A percentile compares a stretch with the other conserved stretches of the same genome.
Evolutionary conservation across 2,113 vertebrate genomes (phyloP).

Genomic region (Pachyramphus minor): DNA sequence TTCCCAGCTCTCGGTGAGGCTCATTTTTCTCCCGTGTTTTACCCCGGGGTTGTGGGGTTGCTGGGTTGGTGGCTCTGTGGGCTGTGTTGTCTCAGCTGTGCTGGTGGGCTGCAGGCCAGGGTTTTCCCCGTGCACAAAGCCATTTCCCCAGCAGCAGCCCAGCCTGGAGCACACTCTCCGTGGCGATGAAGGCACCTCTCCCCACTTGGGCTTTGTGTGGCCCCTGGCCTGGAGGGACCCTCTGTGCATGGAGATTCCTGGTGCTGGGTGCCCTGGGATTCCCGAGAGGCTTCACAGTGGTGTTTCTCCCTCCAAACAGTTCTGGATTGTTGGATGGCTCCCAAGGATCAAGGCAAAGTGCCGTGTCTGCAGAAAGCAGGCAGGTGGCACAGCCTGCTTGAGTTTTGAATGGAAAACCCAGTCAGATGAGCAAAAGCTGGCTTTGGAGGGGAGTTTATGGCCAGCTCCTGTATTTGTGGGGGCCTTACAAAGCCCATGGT

Average conservation of each 20-base stretch:
- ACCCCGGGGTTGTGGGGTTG: not conserved
- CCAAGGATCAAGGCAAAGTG: not conserved
- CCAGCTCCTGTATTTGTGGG: not conserved
- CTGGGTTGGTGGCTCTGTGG: fast-evolving
- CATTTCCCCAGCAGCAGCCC: not conserved
- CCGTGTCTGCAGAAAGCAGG: not conserved
- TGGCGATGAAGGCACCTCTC: not conserved
- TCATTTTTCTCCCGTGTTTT: not conserved
- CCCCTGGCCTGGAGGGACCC: fast-evolving
- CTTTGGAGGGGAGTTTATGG: not conserved
- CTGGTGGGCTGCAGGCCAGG: not conserved
- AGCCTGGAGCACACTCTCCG: not conserved
- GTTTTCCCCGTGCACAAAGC: not conserved
- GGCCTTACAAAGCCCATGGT: fast-evolving
- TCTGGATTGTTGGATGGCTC: not conserved
- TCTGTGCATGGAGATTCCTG: fast-evolving
- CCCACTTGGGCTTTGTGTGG: fast-evolving
- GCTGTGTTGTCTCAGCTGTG: fast-evolving
- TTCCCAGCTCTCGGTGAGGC: not conserved
- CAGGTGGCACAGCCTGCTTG: slow-evolving; percentile 23
- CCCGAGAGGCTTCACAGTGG: fast-evolving
- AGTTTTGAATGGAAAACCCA: not conserved
- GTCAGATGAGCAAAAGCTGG: fast-evolving
- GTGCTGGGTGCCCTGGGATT: not conserved
- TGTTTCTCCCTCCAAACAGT: not conserved